Evolutionary conservation across 2,888 invertebrate species (phyloP).

Genomic region (Synanthedon formicaeformis): DNA sequence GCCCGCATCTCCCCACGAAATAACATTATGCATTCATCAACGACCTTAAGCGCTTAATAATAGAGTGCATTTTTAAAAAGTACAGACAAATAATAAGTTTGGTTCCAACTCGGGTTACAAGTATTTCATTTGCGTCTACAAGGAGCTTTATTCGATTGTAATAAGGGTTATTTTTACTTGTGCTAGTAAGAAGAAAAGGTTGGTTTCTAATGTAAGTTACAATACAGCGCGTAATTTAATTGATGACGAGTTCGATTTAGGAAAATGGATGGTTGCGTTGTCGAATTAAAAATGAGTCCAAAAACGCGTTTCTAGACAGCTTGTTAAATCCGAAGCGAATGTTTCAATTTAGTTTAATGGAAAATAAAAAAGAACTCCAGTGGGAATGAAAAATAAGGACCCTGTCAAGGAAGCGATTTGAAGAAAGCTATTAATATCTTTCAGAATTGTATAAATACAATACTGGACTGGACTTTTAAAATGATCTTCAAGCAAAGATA

Average conservation of each 20-base stretch:
- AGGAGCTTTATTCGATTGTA: no score
- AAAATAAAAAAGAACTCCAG: background rate
- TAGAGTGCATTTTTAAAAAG: background rate
- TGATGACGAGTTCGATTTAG: slow-evolving; percentile 64
- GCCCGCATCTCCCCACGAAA: slow-evolving; percentile 11
- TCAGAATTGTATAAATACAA: no score
- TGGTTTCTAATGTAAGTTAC: slow-evolving; percentile 24
- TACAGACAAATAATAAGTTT: background rate
- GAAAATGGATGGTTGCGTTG: slow-evolving; percentile 44
- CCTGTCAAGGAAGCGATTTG: no score
- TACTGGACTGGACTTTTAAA: no score
- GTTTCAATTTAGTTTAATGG: background rate
- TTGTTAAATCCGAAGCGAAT: background rate
- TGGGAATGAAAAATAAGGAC: no score
- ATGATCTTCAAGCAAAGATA: no score
- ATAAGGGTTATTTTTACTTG: no score
- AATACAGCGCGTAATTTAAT: slow-evolving; percentile 63
- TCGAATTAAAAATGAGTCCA: slow-evolving; percentile 20
- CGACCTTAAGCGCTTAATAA: background rate
- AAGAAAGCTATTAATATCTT: no score
- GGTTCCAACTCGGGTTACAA: slow-evolving; percentile 32
- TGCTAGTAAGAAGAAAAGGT: no score
- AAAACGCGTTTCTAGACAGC: slow-evolving; percentile 9
- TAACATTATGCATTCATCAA: background rate
- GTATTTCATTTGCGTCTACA: no score